These are phyloP conservation scores for Drosophila pseudotakahashii DNA, from an alignment of 2,888 invertebrate species.

Conservation along the genomic window DNA sequence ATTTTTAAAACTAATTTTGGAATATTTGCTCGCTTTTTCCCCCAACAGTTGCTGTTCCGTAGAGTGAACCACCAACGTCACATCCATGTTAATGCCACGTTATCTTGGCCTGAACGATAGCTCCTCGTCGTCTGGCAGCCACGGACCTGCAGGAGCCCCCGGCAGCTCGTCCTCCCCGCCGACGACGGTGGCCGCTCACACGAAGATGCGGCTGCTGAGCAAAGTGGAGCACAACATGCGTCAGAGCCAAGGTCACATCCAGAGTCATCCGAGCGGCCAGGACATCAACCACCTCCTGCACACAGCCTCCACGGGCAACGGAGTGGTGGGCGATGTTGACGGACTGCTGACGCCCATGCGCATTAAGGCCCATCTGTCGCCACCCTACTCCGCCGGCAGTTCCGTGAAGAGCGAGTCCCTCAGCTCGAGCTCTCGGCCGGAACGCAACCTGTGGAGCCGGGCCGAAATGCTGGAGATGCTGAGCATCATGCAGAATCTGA, in stretches of 20 bases:
- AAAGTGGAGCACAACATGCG: slow-evolving; percentile 78
- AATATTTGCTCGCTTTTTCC: background rate
- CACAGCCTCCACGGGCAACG: slow-evolving; percentile 68
- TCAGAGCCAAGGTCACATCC: slow-evolving; percentile 56
- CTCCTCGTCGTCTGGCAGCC: slow-evolving; percentile 28
- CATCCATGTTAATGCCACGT: slow-evolving; percentile 75
- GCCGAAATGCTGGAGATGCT: slow-evolving; percentile 82
- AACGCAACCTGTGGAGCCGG: slow-evolving; percentile 83
- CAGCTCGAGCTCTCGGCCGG: slow-evolving; percentile 64
- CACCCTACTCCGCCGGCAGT: slow-evolving; percentile 27
- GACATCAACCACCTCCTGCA: slow-evolving; percentile 67
- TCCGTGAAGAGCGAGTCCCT: slow-evolving; percentile 14
- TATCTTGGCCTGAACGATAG: slow-evolving; percentile 58
- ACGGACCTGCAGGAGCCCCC: slow-evolving; percentile 9
- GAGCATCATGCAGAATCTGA: slow-evolving; percentile 80
- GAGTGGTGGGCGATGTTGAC: slow-evolving; percentile 75
- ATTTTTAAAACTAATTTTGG: slow-evolving; percentile 5
- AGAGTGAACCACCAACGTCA: background rate
- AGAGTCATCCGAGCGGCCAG: slow-evolving; percentile 31
- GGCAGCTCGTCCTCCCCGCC: slow-evolving; percentile 45
- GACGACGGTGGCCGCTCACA: slow-evolving; percentile 70
- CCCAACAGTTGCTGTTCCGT: background rate
- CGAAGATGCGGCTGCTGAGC: slow-evolving; percentile 70
- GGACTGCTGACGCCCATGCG: slow-evolving; percentile 76
- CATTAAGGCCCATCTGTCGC: slow-evolving; percentile 39